These are phyloP conservation scores for Halesus radiatus DNA, from an alignment of 1,140 invertebrate species.

Conservation along the genomic window DNA sequence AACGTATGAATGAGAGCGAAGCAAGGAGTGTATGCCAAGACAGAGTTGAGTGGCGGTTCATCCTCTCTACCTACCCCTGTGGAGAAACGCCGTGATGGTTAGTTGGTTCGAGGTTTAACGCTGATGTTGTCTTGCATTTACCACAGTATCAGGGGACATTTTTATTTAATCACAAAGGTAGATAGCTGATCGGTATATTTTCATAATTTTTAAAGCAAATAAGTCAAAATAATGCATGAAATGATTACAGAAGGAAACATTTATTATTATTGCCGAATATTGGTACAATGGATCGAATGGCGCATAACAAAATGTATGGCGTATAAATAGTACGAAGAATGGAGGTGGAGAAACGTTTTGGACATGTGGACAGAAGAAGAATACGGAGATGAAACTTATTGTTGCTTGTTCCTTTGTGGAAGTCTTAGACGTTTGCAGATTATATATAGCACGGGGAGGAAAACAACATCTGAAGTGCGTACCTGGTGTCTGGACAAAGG, in stretches of 20 bases:
- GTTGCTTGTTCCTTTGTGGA: constrained; percentile 2
- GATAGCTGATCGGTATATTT: not conserved
- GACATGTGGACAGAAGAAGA: constrained; percentile 2
- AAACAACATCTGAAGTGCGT: constrained; percentile 16
- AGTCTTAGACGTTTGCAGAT: not conserved
- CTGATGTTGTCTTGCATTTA: too few species aligned
- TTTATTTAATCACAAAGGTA: too few species aligned
- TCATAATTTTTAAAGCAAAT: not conserved
- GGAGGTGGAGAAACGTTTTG: constrained; percentile 16
- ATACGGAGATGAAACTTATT: constrained; percentile 11
- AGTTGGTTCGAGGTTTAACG: too few species aligned
- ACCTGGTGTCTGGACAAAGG: too few species aligned
- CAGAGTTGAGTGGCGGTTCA: too few species aligned
- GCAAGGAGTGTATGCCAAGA: too few species aligned
- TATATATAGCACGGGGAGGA: not conserved
- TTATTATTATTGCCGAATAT: not conserved
- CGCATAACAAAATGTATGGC: constrained; percentile 11
- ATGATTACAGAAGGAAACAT: too few species aligned
- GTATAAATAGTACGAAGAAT: constrained; percentile 20
- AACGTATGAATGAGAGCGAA: too few species aligned
- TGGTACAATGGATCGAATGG: not conserved
- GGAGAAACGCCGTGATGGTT: too few species aligned
- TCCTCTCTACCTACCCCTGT: too few species aligned
- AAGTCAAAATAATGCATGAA: constrained; percentile 1
- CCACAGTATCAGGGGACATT: too few species aligned